Percentiles rank a stretch among this genome's conserved stretches.
These are phyloP conservation scores for Biston betularia DNA, from an alignment of 2,888 invertebrate genomes.

Conservation along the genomic window DNA sequence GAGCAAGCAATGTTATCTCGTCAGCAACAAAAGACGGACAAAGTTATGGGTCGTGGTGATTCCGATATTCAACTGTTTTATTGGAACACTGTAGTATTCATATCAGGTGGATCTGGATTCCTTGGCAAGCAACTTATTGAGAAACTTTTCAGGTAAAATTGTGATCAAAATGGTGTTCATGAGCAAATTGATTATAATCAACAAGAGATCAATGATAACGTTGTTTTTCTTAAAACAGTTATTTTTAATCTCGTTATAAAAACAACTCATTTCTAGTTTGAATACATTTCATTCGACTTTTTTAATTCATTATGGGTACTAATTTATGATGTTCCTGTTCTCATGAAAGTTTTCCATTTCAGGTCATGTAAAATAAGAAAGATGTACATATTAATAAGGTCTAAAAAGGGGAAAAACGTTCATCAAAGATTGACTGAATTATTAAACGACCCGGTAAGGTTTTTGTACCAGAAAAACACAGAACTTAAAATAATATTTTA, in stretches of 20 bases:
- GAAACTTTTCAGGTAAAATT: slow-evolving; percentile 33
- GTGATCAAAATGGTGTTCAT: background rate
- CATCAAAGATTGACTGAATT: slow-evolving; percentile 32
- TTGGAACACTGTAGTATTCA: background rate
- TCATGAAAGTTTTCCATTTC: background rate
- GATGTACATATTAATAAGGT: slow-evolving; percentile 31
- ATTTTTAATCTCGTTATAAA: no score
- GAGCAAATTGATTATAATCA: background rate
- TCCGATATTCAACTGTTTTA: slow-evolving; percentile 12
- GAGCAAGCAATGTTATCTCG: slow-evolving; percentile 1
- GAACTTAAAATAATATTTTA: background rate
- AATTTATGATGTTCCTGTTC: no score
- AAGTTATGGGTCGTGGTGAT: background rate
- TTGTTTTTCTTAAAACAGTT: no score
- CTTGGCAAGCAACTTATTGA: slow-evolving; percentile 38
- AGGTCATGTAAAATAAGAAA: slow-evolving; percentile 40
- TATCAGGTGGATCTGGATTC: slow-evolving; percentile 37
- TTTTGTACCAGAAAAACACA: background rate
- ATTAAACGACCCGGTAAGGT: slow-evolving; percentile 37
- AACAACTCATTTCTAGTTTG: no score
- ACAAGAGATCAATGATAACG: background rate
- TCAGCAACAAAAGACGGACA: background rate
- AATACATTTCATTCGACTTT: no score
- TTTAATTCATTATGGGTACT: no score
- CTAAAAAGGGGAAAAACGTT: slow-evolving; percentile 28